Evolutionary conservation across 2,888 invertebrate species (phyloP).

Genomic region (Orchesella flavescens): DNA sequence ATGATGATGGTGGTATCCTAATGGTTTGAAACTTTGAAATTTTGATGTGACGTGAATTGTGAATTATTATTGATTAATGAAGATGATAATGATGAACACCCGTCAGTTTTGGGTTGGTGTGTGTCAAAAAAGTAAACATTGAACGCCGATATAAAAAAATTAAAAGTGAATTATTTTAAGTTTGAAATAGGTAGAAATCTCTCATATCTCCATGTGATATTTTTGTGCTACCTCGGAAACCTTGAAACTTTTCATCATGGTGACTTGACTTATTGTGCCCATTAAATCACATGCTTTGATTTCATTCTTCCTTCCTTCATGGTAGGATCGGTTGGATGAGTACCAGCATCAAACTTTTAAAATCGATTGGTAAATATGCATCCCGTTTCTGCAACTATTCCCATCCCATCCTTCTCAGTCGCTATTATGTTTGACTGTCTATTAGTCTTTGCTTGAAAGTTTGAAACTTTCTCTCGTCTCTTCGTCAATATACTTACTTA

Average conservation of each 20-base stretch:
- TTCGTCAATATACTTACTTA: too few relatives aligned
- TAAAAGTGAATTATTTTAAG: background rate
- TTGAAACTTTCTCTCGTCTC: too few relatives aligned
- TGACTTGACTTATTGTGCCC: background rate
- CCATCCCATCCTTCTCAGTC: too few relatives aligned
- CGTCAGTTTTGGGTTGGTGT: background rate
- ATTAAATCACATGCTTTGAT: too few relatives aligned
- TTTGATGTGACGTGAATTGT: constrained; percentile 3
- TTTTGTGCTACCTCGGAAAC: constrained; percentile 40
- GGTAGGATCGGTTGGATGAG: too few relatives aligned
- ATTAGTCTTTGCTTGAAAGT: too few relatives aligned
- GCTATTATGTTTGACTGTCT: too few relatives aligned
- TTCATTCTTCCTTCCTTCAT: too few relatives aligned
- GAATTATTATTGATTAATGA: background rate
- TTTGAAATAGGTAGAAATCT: constrained; percentile 6
- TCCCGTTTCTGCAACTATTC: too few relatives aligned
- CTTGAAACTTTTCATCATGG: background rate
- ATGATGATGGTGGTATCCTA: background rate
- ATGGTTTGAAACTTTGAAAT: constrained; percentile 18
- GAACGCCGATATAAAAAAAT: background rate
- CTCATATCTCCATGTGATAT: background rate
- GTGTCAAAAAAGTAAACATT: background rate
- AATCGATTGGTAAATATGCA: too few relatives aligned
- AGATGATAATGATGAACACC: too few relatives aligned
- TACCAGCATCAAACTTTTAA: too few relatives aligned